Base-by-base conservation (phyloP, 2,113 vertebrate species). In the Neopipo cinnamomea region DNA sequence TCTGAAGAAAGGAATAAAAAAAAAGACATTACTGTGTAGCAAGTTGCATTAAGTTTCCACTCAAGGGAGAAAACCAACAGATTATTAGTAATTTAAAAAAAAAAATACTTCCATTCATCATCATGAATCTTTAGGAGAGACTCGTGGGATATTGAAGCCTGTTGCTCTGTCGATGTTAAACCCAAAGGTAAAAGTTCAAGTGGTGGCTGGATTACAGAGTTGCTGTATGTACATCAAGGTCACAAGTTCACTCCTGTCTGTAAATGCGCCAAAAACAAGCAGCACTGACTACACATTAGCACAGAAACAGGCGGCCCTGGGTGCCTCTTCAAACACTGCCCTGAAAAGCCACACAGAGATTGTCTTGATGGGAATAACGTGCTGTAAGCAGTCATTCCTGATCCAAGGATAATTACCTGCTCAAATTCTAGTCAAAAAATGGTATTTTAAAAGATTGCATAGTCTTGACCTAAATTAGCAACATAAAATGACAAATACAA, bases 131-230 rank as follows among this genome's bases (percentile, higher is more conserved):
- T 86, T 85, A 61, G 37, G 49, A 80, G 78, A 63, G 63, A 33
- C 55, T 71, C 4, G 6, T 1, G 3, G 76, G 53, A 62, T 62
- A 42, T 18, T 41, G 35, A 61, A 68, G 62, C 66, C 71, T 46
- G 44, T 87, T 75, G 23, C 68, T 92, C 73, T 46, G 41, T 78
- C 52, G 52, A 15, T 72, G 62, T 78, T 88, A 72, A 63, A 91
- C 55, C 30, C 59, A 28, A 59, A 96, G 63, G 91, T 88, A 95
- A 91, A 88, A 92, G 90, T 92, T 97, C 83, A 93, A 84, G 92
- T 95, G 47, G 66, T 28, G 3, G 14, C 80, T 89, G 83, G 73
- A 78, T 96, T 76, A 61, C 62, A 78, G 88, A 61, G 56, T 81
- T 50, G 52, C 35, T 82, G 35, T 50, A 8, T 84, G 52, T 84